Conservation (phyloP, 1,140 invertebrate species). For the Formica exsecta region DNA sequence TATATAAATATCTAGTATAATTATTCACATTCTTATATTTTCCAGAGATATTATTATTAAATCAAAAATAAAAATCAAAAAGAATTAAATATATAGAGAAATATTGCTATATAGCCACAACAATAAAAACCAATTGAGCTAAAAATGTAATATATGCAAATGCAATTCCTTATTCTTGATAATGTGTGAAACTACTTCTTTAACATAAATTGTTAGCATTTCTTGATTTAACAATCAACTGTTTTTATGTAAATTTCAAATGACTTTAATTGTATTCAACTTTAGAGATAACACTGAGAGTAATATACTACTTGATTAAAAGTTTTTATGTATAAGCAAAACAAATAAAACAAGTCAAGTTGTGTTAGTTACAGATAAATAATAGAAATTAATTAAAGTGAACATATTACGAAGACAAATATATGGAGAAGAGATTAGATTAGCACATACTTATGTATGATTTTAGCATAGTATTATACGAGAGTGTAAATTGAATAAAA, state of each 20-base stretch:
- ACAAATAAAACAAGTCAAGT: constrained; percentile 43
- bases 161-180: constrained; percentile 27
- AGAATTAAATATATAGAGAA: constrained; percentile 23
- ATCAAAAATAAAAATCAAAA: constrained; percentile 7
- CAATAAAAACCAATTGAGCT: constrained; percentile 41
- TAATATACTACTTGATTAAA: constrained; percentile 25
- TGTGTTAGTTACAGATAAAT: constrained; percentile 30
- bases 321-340: constrained; percentile 39
- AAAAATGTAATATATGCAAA: constrained; percentile 46
- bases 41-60: constrained; percentile 14
- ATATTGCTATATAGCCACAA: constrained; percentile 32
- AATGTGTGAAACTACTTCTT: constrained; percentile 14
- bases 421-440: constrained; percentile 48
- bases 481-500: constrained; percentile 62
- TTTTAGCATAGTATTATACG: constrained; percentile 62
- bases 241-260: constrained; percentile 29
- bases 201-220: constrained; percentile 13
- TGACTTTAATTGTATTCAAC: not conserved
- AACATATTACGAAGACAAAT: constrained; percentile 18
- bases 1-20: constrained; percentile 14
- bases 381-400: constrained; percentile 51
- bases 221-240: constrained; percentile 3
- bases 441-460: constrained; percentile 60
- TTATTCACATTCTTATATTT: constrained; percentile 35
- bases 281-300: constrained; percentile 31